Evolutionary conservation across 2,797 vertebrate genomes (phyloP).

Genomic region (Arnoldichthys spilopterus): DNA sequence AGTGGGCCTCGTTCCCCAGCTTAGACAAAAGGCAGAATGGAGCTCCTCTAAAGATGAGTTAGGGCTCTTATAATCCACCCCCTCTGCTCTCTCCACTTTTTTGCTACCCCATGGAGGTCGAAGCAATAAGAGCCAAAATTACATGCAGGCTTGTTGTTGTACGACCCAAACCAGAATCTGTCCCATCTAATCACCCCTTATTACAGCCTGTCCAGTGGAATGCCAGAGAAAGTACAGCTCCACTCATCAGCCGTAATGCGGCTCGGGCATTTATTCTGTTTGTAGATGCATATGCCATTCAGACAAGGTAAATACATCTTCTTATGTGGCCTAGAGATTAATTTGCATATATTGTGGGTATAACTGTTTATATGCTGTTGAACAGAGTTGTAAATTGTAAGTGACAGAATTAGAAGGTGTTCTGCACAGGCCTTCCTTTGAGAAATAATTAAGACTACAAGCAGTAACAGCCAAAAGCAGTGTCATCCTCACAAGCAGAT

Average conservation of each 20-base stretch:
- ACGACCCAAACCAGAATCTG: conserved; percentile 32
- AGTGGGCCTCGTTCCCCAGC: conserved; percentile 50
- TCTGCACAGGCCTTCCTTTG: conserved; percentile 2
- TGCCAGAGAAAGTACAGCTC: conserved; percentile 18
- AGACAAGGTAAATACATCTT: conserved; percentile 31
- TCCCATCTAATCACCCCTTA: conserved; percentile 49
- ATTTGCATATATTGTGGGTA: conserved; percentile 7
- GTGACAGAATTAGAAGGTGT: conserved; percentile 3
- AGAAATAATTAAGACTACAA: conserved; percentile 40
- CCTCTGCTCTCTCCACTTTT: conserved; percentile 38
- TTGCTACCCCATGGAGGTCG: conserved; percentile 45
- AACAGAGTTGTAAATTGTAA: conserved; percentile 27
- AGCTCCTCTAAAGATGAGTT: conserved; percentile 60
- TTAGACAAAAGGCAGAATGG: conserved; percentile 62
- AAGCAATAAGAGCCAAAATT: conserved; percentile 54
- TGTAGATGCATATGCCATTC: conserved; percentile 16
- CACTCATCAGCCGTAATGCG: conserved; percentile 24
- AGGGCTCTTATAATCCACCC: conserved; percentile 55
- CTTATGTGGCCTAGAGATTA: conserved; percentile 16
- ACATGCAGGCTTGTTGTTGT: conserved; percentile 49
- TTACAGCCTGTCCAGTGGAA: conserved; percentile 26
- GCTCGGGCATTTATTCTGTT: conserved; percentile 9
- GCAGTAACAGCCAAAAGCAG: conserved; percentile 26
- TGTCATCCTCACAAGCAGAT: conserved; percentile 38
- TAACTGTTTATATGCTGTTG: conserved; percentile 21